Conservation (phyloP, 2,113 vertebrate genomes). For the Alouatta palliata region DNA sequence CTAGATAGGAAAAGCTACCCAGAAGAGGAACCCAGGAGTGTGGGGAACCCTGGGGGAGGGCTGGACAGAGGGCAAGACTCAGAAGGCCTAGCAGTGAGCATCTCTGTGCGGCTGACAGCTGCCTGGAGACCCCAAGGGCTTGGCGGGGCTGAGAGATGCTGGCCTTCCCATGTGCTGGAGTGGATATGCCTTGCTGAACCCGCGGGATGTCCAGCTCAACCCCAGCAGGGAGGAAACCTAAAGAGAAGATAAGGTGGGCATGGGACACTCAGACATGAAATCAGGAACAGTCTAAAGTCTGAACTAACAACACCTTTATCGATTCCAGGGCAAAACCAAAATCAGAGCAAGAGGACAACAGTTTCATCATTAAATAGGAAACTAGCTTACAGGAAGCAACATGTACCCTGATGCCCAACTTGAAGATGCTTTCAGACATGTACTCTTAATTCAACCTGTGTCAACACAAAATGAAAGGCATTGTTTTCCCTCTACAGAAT, state of each 20-base stretch:
- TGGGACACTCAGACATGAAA: neutral
- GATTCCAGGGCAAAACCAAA: neutral
- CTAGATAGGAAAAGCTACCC: neutral
- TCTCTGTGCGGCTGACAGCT: neutral
- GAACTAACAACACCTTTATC: neutral
- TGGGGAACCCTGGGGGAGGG: neutral
- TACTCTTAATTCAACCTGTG: no score
- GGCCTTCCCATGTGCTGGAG: neutral
- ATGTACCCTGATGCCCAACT: neutral
- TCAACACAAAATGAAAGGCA: neutral
- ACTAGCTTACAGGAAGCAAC: neutral
- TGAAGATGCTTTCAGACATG: neutral
- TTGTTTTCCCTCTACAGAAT: neutral
- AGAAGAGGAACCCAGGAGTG: neutral
- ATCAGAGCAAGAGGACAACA: neutral
- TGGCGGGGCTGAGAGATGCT: accelerated
- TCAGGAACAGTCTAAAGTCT: neutral
- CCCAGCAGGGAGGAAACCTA: neutral
- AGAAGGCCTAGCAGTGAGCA: no score
- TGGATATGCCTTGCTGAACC: neutral
- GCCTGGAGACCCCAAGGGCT: neutral
- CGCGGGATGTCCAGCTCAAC: neutral
- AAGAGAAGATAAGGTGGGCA: neutral
- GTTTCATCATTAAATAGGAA: neutral
- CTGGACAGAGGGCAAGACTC: neutral